Conservation (phyloP, 2,797 vertebrate species). For the Melanotaenia maccullochi region DNA sequence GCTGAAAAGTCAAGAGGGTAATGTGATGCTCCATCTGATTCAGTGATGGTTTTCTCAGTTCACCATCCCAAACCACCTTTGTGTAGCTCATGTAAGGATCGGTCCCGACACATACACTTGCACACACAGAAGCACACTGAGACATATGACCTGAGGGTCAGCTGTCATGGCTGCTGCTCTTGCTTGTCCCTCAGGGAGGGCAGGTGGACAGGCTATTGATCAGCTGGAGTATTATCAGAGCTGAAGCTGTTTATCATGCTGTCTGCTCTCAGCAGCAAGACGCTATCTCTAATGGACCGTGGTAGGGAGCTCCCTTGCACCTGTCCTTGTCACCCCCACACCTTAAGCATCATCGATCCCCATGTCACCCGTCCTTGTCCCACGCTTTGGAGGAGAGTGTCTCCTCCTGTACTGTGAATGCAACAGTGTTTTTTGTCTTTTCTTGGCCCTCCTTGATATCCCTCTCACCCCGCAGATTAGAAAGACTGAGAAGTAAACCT, state of each 20-base stretch:
- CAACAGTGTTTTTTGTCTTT: slow-evolving; percentile 56
- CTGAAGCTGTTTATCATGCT: slow-evolving; percentile 83
- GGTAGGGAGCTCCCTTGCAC: slow-evolving; percentile 69
- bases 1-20: slow-evolving; percentile 70
- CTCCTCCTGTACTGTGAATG: slow-evolving; percentile 59
- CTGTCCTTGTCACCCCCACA: slow-evolving; percentile 79
- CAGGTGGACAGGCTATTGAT: slow-evolving; percentile 82
- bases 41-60: slow-evolving; percentile 61
- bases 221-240: slow-evolving; percentile 83
- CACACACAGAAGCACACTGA: slow-evolving; percentile 32
- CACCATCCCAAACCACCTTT: slow-evolving; percentile 10
- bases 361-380: slow-evolving; percentile 68
- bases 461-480: slow-evolving; percentile 15
- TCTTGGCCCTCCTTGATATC: slow-evolving; percentile 43
- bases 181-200: slow-evolving; percentile 55
- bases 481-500: slow-evolving; percentile 41
- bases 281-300: slow-evolving; percentile 80
- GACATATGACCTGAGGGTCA: slow-evolving; percentile 65
- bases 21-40: slow-evolving; percentile 60
- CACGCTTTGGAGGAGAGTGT: slow-evolving; percentile 50
- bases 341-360: slow-evolving; percentile 79
- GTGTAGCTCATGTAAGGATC: slow-evolving; percentile 7
- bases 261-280: slow-evolving; percentile 74
- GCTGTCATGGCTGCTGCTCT: slow-evolving; percentile 62
- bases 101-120: slow-evolving; percentile 16